These are phyloP conservation scores for Empidonax traillii DNA, from an alignment of 2,113 vertebrate species.

Conservation along the genomic window DNA sequence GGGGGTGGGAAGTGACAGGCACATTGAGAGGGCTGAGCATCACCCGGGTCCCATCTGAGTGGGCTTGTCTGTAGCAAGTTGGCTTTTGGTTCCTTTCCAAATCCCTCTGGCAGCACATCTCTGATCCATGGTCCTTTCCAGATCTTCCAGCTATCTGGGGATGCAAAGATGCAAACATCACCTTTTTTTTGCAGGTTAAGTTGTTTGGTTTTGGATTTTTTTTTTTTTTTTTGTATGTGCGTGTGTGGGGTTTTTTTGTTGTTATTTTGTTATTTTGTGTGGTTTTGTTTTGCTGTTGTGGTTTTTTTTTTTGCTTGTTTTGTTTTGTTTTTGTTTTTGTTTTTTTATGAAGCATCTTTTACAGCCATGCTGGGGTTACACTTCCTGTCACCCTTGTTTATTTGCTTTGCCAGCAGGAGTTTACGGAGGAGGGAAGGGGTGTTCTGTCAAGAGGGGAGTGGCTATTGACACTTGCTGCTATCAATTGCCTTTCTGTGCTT, in stretches of 20 bases:
- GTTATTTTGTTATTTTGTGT: no score
- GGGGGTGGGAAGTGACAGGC: not conserved
- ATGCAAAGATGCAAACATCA: not conserved
- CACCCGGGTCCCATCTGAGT: not conserved
- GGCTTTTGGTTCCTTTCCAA: not conserved
- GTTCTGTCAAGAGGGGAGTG: slow-evolving; percentile 52
- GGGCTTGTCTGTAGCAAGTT: not conserved
- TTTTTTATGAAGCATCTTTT: not conserved
- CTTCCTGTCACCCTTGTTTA: slow-evolving; percentile 34
- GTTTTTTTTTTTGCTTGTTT: no score
- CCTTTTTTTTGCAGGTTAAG: not conserved
- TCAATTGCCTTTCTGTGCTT: slow-evolving; percentile 58
- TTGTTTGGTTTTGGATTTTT: no score
- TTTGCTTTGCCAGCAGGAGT: slow-evolving; percentile 35
- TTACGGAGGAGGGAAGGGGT: slow-evolving; percentile 44
- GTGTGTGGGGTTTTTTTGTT: no score
- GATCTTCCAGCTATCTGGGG: not conserved
- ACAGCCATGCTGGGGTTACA: not conserved
- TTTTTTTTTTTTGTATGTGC: no score
- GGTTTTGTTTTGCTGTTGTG: no score
- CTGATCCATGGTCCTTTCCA: not conserved
- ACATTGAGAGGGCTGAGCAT: not conserved
- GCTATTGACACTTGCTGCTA: slow-evolving; percentile 64
- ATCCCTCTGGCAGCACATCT: not conserved
- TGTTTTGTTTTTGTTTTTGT: no score